Evolutionary conservation across 2,113 vertebrate species (phyloP), one percentile per base, ranked within the genome.

Genomic region (Orientallactaga bullata): DNA sequence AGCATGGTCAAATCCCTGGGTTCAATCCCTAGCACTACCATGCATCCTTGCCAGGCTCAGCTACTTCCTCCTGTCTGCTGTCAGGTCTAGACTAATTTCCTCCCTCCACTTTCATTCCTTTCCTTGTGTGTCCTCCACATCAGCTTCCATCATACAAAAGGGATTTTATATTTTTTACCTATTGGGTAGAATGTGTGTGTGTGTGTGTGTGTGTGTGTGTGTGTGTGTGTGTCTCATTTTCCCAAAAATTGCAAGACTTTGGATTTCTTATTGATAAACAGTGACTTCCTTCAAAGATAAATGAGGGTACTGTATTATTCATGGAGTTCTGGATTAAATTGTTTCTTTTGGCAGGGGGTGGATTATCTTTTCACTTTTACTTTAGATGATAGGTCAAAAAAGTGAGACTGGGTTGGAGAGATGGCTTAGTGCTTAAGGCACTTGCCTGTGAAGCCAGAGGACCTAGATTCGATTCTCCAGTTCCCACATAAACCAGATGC

Each of bases 211-310:
- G n/a, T n/a, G 63, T 83, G 51, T 65, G 82, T 51, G 37, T 74
- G 24, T 79, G 42, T n/a, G n/a, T n/a, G n/a, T n/a, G n/a, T n/a
- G n/a, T n/a, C n/a, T n/a, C n/a, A 13, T 58, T 73, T 3, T 85
- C 93, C 42, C 81, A 91, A 96, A 76, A 92, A 72, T 35, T 71
- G 76, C 55, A 89, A 55, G 21, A 65, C 83, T 84, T 79, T 66
- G 39, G n/a, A 37, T 93, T 91, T 89, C 72, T 74, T 89, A 1
- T 93, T 42, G 85, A 69, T 89, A 93, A 86, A 21, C 16, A 71
- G 47, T 42, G 28, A 80, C 26, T 20, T 91, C 18, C 60, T 77
- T 90, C 51, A 89, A 95, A 85, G n/a, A 61, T 91, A 76, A 89
- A 81, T 66, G 42, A 92, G 93, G n/a, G 21, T 61, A 5, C 1